Base-by-base conservation (phyloP, 2,888 invertebrate species). In the Pyrochroa serraticornis region DNA sequence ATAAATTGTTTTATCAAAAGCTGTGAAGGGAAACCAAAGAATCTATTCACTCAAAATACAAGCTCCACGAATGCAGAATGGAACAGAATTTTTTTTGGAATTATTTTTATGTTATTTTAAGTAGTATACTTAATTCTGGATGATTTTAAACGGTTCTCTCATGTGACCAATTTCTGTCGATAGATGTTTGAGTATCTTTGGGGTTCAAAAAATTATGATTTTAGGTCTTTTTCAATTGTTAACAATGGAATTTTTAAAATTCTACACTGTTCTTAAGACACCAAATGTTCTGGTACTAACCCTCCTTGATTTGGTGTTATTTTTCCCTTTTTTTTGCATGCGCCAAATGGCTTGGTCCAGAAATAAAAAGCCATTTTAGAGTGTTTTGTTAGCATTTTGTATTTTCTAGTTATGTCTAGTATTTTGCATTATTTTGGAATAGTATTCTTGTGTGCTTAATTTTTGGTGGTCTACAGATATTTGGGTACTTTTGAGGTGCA, bases 101-200 rank as follows among this genome's bases (percentile, higher is more conserved):
- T 36, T 7, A 6, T 36, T 36, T 36, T 36, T 36, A 10, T n/a
- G 36, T 36, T n/a, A 9, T 36, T 36, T 36, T 36, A 7, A 7
- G 36, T 6, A 7, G 3, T 36, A 36, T 36, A 10, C 8, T 36
- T 36, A n/a, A n/a, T 36, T 36, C 10, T 36, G 6, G 36, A 7
- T 36, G 36, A 36, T 36, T 36, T 36, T 36, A 36, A 36, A 36
- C 36, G 36, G 36, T 36, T 36, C 8, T 36, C 36, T 36, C 36
- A 36, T n/a, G n/a, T n/a, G n/a, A n/a, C n/a, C n/a, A n/a, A n/a
- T n/a, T n/a, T n/a, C n/a, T n/a, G 36, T n/a, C n/a, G n/a, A n/a
- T n/a, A n/a, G n/a, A n/a, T n/a, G n/a, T n/a, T n/a, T n/a, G n/a
- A n/a, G n/a, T n/a, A n/a, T n/a, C n/a, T n/a, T n/a, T n/a, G n/a